phyloP scores from a whole-genome alignment of 2,113 vertebrate species.

The Heloderma charlesbogerti region DNA sequence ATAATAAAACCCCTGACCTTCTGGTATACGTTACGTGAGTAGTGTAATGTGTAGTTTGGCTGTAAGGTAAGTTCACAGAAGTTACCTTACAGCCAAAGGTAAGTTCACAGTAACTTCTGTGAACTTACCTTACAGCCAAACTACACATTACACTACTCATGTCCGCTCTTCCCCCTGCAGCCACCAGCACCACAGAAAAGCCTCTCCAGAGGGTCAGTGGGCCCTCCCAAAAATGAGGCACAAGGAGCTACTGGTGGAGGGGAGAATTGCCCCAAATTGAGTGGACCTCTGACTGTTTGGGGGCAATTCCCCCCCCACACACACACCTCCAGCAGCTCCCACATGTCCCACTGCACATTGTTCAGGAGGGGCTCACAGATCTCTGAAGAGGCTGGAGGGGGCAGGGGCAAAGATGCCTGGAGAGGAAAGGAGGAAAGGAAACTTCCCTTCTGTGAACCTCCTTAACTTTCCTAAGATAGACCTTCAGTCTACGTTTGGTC shows the following conservation, averaged over 20 bases:
- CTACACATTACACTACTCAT: too few species aligned
- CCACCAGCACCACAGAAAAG: not conserved
- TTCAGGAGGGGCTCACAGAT: not conserved
- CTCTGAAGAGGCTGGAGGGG: not conserved
- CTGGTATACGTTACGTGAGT: too few species aligned
- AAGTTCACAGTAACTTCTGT: too few species aligned
- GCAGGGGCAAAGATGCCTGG: not conserved
- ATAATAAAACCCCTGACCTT: too few species aligned
- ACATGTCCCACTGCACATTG: not conserved
- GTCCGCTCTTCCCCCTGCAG: too few species aligned
- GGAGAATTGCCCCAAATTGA: not conserved
- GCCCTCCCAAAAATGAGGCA: not conserved
- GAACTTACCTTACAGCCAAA: too few species aligned
- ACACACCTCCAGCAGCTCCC: not conserved
- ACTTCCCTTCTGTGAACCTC: not conserved
- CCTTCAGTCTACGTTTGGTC: too few species aligned
- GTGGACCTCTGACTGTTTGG: not conserved
- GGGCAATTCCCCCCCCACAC: not conserved
- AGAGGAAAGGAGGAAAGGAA: not conserved
- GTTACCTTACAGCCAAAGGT: too few species aligned
- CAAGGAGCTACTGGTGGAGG: not conserved
- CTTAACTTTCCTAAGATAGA: too few species aligned
- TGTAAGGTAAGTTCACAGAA: not conserved
- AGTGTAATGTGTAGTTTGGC: too few species aligned
- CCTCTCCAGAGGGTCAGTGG: not conserved